Percentiles rank a stretch among this genome's conserved stretches.
These are phyloP conservation scores for Acholoe squamosa DNA, from an alignment of 2,888 invertebrate genomes.

Conservation along the genomic window DNA sequence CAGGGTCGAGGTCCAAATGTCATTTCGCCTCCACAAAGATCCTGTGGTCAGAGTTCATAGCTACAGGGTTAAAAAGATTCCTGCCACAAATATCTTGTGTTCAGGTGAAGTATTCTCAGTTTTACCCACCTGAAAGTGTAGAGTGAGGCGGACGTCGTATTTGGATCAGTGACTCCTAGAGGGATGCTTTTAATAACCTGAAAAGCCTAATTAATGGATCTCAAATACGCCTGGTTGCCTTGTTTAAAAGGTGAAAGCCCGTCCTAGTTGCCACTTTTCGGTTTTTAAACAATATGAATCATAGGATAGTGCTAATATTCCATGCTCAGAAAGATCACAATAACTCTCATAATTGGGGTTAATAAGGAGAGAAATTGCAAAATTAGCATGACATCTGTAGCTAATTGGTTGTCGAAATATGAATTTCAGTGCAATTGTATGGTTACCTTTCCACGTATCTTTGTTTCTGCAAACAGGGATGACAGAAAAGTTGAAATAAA, in stretches of 20 bases:
- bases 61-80: not conserved
- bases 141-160: not conserved
- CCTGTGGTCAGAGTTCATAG: conserved; percentile 32
- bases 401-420: not conserved
- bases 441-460: no score
- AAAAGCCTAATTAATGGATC: not conserved
- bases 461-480: not conserved
- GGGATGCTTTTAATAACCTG: not conserved
- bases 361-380: not conserved
- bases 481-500: not conserved
- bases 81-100: conserved; percentile 22
- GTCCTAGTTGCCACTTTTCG: not conserved
- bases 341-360: no score
- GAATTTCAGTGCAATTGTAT: no score
- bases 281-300: conserved; percentile 6
- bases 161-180: not conserved
- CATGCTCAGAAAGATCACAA: not conserved
- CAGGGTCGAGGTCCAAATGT: not conserved
- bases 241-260: not conserved
- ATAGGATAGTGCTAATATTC: conserved; percentile 7
- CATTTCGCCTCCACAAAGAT: not conserved
- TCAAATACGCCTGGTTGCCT: not conserved
- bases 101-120: not conserved
- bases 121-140: not conserved
- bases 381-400: not conserved